Conservation (phyloP, 1,140 invertebrate species). For the Sminthurides bifidus region DNA sequence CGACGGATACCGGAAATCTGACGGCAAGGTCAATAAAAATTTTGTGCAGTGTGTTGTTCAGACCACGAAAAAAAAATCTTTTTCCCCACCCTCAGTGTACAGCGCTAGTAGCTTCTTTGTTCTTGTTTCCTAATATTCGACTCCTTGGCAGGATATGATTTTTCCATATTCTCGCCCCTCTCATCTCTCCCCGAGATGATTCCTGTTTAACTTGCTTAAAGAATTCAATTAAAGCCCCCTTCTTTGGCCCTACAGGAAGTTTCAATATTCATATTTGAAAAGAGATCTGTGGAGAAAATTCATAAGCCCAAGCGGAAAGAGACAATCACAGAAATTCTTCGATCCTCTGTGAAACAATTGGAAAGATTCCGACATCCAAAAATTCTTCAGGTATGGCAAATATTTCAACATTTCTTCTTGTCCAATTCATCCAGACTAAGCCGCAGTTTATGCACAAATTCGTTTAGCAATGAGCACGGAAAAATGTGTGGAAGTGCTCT, state of each 20-base stretch:
- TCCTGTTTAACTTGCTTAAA: not conserved
- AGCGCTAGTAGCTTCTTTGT: too few species aligned
- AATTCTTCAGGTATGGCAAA: constrained; percentile 54
- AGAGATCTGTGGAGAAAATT: constrained; percentile 81
- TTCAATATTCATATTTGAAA: constrained; percentile 91
- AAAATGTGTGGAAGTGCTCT: too few species aligned
- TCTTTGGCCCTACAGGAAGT: constrained; percentile 58
- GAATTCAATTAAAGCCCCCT: not conserved
- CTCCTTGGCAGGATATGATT: not conserved
- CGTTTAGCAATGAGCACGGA: too few species aligned
- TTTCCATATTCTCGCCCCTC: not conserved
- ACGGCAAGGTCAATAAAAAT: constrained; percentile 62
- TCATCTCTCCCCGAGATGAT: constrained; percentile 4
- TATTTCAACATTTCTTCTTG: too few species aligned
- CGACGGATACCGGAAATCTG: constrained; percentile 74
- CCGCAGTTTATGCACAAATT: too few species aligned
- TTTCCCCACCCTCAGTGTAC: constrained; percentile 10
- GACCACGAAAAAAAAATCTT: not conserved
- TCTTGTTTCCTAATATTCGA: constrained; percentile 4
- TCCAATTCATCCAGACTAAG: too few species aligned
- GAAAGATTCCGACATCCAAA: constrained; percentile 79
- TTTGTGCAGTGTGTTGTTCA: too few species aligned
- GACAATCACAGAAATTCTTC: constrained; percentile 77
- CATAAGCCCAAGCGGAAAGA: constrained; percentile 88
- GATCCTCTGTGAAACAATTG: constrained; percentile 64